Conservation (phyloP, 2,113 vertebrate genomes). For the Tringa solitaria region DNA sequence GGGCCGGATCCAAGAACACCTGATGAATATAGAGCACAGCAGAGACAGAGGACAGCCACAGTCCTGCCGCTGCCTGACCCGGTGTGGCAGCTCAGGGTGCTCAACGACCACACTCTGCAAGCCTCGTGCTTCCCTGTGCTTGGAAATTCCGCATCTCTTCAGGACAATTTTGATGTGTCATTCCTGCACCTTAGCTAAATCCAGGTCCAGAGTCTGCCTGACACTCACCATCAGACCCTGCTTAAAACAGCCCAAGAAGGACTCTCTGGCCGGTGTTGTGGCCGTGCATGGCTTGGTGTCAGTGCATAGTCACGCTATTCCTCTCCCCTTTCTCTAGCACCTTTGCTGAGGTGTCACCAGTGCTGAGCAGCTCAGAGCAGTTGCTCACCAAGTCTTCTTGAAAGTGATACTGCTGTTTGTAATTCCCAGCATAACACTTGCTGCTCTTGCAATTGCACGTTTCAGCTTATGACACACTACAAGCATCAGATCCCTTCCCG, state of each 20-base stretch:
- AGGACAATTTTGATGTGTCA: not conserved
- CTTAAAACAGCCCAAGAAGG: not conserved
- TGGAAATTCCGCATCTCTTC: not conserved
- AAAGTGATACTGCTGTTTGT: not conserved
- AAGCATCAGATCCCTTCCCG: not conserved
- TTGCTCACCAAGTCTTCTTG: not conserved
- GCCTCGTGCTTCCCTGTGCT: fast-evolving
- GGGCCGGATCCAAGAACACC: not conserved
- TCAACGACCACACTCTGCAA: not conserved
- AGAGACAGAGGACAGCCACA: not conserved
- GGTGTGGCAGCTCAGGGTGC: fast-evolving
- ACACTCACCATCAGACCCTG: not conserved
- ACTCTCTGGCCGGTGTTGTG: fast-evolving
- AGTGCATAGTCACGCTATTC: not conserved
- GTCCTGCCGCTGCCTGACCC: not conserved
- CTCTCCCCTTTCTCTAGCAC: not conserved
- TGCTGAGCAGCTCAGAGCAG: not conserved
- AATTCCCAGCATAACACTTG: not conserved
- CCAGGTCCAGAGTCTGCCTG: not conserved
- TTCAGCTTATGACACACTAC: not conserved
- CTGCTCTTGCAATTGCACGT: not conserved
- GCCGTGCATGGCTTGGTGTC: fast-evolving
- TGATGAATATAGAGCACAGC: not conserved
- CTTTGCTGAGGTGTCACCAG: not conserved
- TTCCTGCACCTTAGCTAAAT: not conserved